Base-by-base conservation (phyloP, 2,888 invertebrate genomes). In the Drosophila aldrichi region DNA sequence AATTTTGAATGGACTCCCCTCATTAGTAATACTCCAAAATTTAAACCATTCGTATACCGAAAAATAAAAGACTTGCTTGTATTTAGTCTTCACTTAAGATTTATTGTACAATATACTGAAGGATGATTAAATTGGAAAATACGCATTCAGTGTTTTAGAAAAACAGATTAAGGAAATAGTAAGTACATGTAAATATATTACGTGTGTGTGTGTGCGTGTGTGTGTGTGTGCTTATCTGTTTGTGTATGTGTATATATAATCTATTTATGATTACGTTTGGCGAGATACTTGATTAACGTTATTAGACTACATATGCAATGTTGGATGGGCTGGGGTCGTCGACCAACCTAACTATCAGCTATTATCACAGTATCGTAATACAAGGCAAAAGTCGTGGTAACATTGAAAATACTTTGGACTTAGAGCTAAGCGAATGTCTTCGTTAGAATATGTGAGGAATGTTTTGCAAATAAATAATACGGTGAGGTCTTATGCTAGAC, bases 321-420 rank as follows among this genome's bases (percentile, higher is more conserved):
- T 81, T 63, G 77, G 61, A 67, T 62, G 51, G 48, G 48, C 18
- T 48, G 48, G 60, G 48, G 16, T 66, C 32, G 16, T 66, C 32
- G 68, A 69, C 68, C 82, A 79, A 67, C 48, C 48, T 43, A 77
- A 68, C 83, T 83, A 83, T 70, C 86, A 83, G 88, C 83, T 83
- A 83, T 71, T 83, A 83, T 83, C 83, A 83, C 83, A 83, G 83
- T 67, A 71, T 70, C 68, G 70, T 88, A 88, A 82, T 88, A 88
- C 83, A 86, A 70, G 78, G 89, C 78, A 71, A 75, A 72, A 63
- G 61, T 75, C 59, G 63, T 70, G 71, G 56, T 52, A 46, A 41
- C 25, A 55, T 69, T 49, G 44, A 40, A 56, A 56, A 49, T 63
- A 62, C 49, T 56, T 55, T 54, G 49, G 14, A 64, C 74, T 64